These are phyloP conservation scores for Bathynomus jamesi DNA, from an alignment of 1,140 invertebrate species.

Conservation along the genomic window DNA sequence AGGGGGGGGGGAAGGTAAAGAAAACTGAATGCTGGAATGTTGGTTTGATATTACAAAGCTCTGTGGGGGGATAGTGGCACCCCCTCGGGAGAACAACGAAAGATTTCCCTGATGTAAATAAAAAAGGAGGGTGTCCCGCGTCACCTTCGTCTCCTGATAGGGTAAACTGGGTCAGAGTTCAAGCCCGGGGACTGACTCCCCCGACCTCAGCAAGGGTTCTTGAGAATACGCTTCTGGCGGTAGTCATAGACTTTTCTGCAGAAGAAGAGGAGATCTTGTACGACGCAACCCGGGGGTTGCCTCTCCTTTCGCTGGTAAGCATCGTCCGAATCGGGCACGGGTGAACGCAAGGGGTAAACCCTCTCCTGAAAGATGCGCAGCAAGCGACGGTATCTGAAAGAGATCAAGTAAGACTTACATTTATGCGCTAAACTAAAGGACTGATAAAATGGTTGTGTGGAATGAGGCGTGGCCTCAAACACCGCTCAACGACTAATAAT, in stretches of 20 bases:
- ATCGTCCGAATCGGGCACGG: slow-evolving; percentile 50
- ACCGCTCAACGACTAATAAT: too few species aligned
- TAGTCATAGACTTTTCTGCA: slow-evolving; percentile 92
- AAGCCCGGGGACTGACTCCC: too few species aligned
- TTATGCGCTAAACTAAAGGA: neutral
- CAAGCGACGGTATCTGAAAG: slow-evolving; percentile 55
- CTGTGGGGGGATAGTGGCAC: too few species aligned
- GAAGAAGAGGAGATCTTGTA: slow-evolving; percentile 82
- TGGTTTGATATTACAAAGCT: too few species aligned
- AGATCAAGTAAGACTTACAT: neutral
- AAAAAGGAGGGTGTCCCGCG: too few species aligned
- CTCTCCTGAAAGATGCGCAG: slow-evolving; percentile 55
- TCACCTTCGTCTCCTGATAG: too few species aligned
- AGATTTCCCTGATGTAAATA: too few species aligned
- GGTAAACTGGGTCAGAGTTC: too few species aligned
- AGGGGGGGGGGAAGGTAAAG: too few species aligned
- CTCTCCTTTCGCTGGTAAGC: slow-evolving; percentile 49
- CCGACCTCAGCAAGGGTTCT: slow-evolving; percentile 47
- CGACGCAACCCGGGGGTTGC: slow-evolving; percentile 64
- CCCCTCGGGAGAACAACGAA: too few species aligned
- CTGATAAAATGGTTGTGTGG: neutral
- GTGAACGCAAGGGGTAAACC: slow-evolving; percentile 49
- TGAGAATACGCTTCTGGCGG: slow-evolving; percentile 56
- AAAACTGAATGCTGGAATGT: too few species aligned
- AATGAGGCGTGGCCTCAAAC: too few species aligned